A percentile compares a stretch with the other conserved stretches of the same genome.
Evolutionary conservation across 2,888 invertebrate genomes (phyloP).

Genomic region (Eumerus sabulonum): DNA sequence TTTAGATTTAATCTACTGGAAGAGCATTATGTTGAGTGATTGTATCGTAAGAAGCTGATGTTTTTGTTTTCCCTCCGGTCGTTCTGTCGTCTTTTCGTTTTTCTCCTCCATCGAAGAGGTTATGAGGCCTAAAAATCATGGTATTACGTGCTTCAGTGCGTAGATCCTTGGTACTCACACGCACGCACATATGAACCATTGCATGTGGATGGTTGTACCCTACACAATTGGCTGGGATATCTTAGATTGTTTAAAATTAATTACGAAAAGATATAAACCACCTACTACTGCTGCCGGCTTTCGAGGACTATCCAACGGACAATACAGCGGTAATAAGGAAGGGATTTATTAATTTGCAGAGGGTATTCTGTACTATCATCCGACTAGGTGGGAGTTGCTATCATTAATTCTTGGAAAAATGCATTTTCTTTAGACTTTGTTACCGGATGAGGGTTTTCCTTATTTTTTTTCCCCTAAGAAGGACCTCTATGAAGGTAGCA

Average conservation of each 20-base stretch:
- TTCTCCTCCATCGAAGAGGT: slow-evolving; percentile 42
- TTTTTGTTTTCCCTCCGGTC: neutral
- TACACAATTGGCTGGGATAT: neutral
- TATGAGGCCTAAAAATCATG: slow-evolving; percentile 50
- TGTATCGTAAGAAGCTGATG: slow-evolving; percentile 50
- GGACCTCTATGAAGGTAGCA: slow-evolving; percentile 27
- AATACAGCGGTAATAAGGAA: too few relatives aligned
- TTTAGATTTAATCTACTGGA: slow-evolving; percentile 66
- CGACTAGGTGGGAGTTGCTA: too few relatives aligned
- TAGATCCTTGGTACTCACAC: slow-evolving; percentile 9
- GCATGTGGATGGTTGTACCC: too few relatives aligned
- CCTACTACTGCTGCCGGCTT: slow-evolving; percentile 7
- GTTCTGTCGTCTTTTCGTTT: slow-evolving; percentile 16
- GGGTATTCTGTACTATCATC: too few relatives aligned
- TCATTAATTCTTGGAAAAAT: slow-evolving; percentile 18
- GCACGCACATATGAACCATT: neutral
- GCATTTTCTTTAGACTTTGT: neutral
- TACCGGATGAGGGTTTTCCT: neutral
- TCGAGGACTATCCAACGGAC: too few relatives aligned
- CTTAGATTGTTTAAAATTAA: slow-evolving; percentile 16
- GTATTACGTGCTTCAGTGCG: slow-evolving; percentile 49
- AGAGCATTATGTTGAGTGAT: slow-evolving; percentile 65
- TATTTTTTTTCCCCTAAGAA: neutral
- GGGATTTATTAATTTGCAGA: neutral
- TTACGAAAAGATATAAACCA: slow-evolving; percentile 21